Base-by-base conservation (phyloP, 2,888 invertebrate species). In the Leptopilina syphax region DNA sequence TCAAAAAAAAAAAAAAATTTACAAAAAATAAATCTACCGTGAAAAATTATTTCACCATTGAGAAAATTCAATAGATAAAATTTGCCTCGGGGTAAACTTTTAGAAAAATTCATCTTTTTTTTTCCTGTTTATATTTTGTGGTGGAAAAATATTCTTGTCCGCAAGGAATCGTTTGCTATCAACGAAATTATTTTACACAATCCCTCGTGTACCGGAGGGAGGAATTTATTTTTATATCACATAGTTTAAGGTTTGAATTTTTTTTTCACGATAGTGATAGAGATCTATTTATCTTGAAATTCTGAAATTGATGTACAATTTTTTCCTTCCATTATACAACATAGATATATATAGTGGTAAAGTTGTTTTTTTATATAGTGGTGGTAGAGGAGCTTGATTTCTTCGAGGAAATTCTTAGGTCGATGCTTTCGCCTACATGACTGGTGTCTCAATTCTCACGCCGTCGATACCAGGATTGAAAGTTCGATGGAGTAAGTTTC, bases 371-470 rank as follows among this genome's bases (percentile, higher is more conserved):
- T 83, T 80, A 77, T 77, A 77, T 66, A 12, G 50, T 50, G 50
- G 50, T 3, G 78, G 77, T 79, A 66, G 79, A 80, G 77, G 77
- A 79, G 81, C 81, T 85, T 82, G 85, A 86, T 87, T 86, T 85
- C 84, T 83, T 66, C 76, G 80, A 77, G 80, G 83, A 84, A 85
- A 84, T 85, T 84, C 80, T 81, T 73, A 73, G 78, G 80, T 84
- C 84, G 85, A 85, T 85, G 83, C 79, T 82, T 70, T 77, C 81
- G 82, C 80, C 83, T 86, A 85, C 86, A 85, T 85, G 86, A 86
- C 85, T 85, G 85, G 85, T 86, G 86, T 86, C 85, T 86, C 86
- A 86, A 86, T 88, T 86, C 86, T 85, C 86, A 84, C 85, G 84
- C 81, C 83, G 77, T 79, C 80, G 81, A 79, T 70, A 80, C 79